These are phyloP conservation scores for Strongylocentrotus purpuratus DNA, from an alignment of 35 echinoderm and acorn worm species.

Conservation along the genomic window DNA sequence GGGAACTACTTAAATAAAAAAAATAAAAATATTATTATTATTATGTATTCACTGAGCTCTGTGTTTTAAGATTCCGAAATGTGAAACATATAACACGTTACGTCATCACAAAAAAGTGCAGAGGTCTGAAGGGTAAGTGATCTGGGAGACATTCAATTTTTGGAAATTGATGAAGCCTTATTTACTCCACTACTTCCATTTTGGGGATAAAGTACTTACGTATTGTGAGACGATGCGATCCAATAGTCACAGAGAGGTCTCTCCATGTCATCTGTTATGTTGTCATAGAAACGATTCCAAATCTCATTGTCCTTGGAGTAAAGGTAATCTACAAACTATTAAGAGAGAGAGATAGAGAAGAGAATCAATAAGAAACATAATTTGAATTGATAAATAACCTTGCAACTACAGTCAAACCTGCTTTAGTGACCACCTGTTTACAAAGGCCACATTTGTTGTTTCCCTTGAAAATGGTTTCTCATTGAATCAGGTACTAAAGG, in stretches of 20 bases:
- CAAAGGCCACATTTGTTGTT: too few relatives aligned
- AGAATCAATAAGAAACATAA: too few relatives aligned
- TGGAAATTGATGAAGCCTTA: too few relatives aligned
- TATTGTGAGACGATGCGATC: slow-evolving; percentile 94
- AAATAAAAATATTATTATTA: too few relatives aligned
- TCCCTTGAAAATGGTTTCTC: too few relatives aligned
- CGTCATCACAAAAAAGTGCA: background rate
- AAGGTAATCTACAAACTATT: slow-evolving; percentile 90
- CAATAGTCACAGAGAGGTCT: slow-evolving; percentile 87
- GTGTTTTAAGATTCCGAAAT: background rate
- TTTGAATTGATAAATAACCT: too few relatives aligned
- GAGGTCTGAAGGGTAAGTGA: background rate
- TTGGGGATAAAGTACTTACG: slow-evolving; percentile 64
- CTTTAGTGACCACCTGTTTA: too few relatives aligned
- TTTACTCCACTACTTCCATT: background rate
- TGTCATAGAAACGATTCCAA: slow-evolving; percentile 74
- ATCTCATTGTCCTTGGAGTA: slow-evolving; percentile 92
- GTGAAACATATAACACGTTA: background rate
- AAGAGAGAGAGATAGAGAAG: too few relatives aligned
- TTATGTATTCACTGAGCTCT: background rate
- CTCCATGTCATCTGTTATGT: slow-evolving; percentile 72
- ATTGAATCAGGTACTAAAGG: too few relatives aligned
- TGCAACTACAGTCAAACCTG: too few relatives aligned
- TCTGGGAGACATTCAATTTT: too few relatives aligned
- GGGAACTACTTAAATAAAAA: too few relatives aligned